phyloP scores from a whole-genome alignment of 2,797 vertebrate genomes.

The Kryptolebias ocellatus region DNA sequence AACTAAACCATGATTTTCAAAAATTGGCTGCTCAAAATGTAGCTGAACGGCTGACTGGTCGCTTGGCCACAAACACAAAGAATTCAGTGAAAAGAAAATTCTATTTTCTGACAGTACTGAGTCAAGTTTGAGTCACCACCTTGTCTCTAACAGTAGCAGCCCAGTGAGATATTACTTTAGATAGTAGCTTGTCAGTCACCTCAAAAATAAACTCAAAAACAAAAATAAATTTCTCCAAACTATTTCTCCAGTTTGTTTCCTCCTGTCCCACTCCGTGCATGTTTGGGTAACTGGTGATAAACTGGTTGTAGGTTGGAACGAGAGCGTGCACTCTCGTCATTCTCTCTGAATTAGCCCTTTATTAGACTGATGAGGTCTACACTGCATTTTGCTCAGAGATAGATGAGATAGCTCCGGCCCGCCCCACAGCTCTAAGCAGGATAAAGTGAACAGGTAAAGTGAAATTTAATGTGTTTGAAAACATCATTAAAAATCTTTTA shows the following conservation, averaged over 20 bases:
- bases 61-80: not conserved
- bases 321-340: not conserved
- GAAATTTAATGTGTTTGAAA: conserved; percentile 4
- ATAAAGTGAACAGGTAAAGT: conserved; percentile 1
- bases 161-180: too few species aligned
- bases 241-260: not conserved
- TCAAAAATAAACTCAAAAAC: too few species aligned
- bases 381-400: not conserved
- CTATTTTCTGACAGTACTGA: too few species aligned
- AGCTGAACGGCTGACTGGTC: too few species aligned
- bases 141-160: too few species aligned
- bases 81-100: too few species aligned
- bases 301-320: not conserved
- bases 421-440: not conserved
- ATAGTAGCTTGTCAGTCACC: too few species aligned
- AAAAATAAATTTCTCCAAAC: too few species aligned
- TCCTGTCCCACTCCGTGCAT: not conserved
- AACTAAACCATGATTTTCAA: too few species aligned
- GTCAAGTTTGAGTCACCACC: too few species aligned
- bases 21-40: too few species aligned
- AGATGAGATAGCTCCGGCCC: not conserved
- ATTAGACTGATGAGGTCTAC: not conserved
- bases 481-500: not conserved
- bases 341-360: not conserved
- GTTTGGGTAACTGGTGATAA: not conserved